phyloP scores from a whole-genome alignment of 2,797 vertebrate genomes.

The Phataginus tetradactyla region DNA sequence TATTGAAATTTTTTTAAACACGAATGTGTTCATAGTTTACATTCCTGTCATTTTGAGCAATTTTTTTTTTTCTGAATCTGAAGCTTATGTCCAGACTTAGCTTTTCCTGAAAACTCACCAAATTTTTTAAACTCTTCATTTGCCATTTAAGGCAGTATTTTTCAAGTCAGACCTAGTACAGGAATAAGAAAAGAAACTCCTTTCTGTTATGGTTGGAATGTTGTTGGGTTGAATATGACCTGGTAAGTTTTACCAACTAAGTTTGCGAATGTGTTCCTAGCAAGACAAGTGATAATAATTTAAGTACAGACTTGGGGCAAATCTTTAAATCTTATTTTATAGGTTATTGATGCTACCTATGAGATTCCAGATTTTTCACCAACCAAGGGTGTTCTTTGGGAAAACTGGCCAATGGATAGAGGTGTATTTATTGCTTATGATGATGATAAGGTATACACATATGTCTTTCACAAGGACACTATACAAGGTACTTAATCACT shows the following conservation, averaged over 20 bases:
- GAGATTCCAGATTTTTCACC: slow-evolving; percentile 97
- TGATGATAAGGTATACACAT: slow-evolving; percentile 96
- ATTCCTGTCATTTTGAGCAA: neutral
- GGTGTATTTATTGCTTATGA: slow-evolving; percentile 95
- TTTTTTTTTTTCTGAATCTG: slow-evolving; percentile 16
- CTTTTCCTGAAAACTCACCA: slow-evolving; percentile 2
- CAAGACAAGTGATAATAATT: neutral
- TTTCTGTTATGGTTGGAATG: neutral
- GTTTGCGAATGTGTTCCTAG: neutral
- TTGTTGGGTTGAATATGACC: neutral
- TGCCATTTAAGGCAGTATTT: neutral
- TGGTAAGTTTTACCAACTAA: neutral
- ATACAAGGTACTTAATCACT: slow-evolving; percentile 91
- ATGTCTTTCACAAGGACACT: slow-evolving; percentile 94
- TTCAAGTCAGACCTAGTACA: neutral
- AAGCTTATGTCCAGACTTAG: slow-evolving; percentile 10
- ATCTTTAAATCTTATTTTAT: slow-evolving; percentile 56
- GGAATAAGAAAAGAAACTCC: neutral
- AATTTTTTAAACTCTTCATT: slow-evolving; percentile 1
- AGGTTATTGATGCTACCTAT: slow-evolving; percentile 91
- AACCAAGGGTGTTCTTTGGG: slow-evolving; percentile 96
- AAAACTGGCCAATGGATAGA: slow-evolving; percentile 95
- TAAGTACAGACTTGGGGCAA: neutral
- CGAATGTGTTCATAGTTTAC: neutral
- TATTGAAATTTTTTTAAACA: neutral